Evolutionary conservation across 2,113 vertebrate genomes (phyloP).

Genomic region (Hemiscyllium ocellatum): DNA sequence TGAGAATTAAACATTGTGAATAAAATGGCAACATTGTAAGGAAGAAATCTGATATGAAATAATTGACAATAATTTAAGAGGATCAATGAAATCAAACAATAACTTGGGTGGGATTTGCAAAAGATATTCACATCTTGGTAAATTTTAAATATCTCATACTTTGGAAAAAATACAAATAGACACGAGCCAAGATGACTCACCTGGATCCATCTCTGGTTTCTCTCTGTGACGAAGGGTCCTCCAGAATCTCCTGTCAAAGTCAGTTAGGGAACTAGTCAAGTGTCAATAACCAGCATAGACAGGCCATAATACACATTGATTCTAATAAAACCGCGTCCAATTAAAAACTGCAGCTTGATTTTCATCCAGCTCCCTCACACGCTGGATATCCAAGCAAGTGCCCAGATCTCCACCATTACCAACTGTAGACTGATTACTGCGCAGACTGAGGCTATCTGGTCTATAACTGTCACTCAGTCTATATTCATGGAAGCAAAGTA

Average conservation of each 20-base stretch:
- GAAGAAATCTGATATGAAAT: neutral
- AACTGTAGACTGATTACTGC: too few species aligned
- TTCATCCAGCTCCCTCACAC: neutral
- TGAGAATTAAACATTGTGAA: neutral
- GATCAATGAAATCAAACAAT: neutral
- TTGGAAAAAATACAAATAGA: neutral
- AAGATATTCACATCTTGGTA: neutral
- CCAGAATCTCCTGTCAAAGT: conserved; percentile 30
- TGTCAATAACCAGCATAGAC: neutral
- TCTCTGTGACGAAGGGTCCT: conserved; percentile 5
- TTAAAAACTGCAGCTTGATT: neutral
- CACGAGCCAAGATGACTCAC: neutral
- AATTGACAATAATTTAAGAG: neutral
- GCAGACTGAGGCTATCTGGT: too few species aligned
- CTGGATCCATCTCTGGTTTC: conserved; percentile 19
- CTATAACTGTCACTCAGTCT: too few species aligned
- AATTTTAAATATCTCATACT: neutral
- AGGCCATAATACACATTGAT: neutral
- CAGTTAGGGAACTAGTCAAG: neutral
- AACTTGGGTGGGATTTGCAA: neutral
- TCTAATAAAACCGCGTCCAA: neutral
- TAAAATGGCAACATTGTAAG: neutral
- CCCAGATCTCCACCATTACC: neutral
- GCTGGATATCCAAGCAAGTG: neutral
- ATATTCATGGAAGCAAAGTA: too few species aligned